Percentiles rank a stretch among this genome's conserved stretches.
Evolutionary conservation across 2,888 invertebrate species (phyloP).

Genomic region (Hypselothyrea guttata): DNA sequence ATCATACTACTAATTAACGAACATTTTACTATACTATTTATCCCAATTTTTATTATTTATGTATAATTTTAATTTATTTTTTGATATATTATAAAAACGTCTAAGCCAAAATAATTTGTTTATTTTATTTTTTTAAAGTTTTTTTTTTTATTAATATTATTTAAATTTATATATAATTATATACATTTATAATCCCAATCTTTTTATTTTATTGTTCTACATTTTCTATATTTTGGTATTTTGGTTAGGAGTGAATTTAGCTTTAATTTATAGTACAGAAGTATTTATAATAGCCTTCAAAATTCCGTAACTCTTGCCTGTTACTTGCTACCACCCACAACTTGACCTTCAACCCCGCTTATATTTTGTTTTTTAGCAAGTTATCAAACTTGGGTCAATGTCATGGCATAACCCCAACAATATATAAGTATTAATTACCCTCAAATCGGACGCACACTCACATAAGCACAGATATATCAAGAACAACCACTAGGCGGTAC

Average conservation of each 20-base stretch:
- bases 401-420: conserved; percentile 46
- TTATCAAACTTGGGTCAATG: conserved; percentile 50
- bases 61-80: conserved; percentile 1
- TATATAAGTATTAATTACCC: conserved; percentile 50
- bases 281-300: too few relatives aligned
- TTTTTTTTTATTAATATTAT: not conserved
- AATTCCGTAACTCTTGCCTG: conserved; percentile 29
- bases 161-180: too few relatives aligned
- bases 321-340: not conserved
- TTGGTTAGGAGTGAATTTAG: too few relatives aligned
- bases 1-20: too few relatives aligned
- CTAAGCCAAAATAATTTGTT: not conserved
- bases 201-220: too few relatives aligned
- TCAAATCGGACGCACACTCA: conserved; percentile 26
- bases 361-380: not conserved
- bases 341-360: conserved; percentile 47
- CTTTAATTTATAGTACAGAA: too few relatives aligned
- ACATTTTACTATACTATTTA: too few relatives aligned
- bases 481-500: conserved; percentile 46
- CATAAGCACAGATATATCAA: conserved; percentile 12
- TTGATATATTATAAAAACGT: not conserved
- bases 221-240: not conserved
- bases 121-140: not conserved
- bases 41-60: too few relatives aligned
- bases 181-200: too few relatives aligned